phyloP scores from a whole-genome alignment of 92 coral and sea anemone species.

The Phenganax stokvisi region DNA sequence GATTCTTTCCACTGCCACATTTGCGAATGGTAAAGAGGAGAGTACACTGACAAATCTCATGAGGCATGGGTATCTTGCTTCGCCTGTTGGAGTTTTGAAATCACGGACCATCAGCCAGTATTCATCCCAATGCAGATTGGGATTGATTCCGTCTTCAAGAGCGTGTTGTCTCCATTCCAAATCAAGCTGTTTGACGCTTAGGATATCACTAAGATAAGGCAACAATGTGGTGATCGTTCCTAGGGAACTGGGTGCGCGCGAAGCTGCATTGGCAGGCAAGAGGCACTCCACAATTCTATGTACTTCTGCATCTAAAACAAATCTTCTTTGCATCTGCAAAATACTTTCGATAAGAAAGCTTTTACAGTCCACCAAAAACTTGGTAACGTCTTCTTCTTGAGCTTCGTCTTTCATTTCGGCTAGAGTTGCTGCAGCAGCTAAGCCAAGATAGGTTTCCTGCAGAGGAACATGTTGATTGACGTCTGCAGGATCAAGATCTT shows the following conservation, averaged over 20 bases:
- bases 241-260: not conserved
- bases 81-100: conserved; percentile 22
- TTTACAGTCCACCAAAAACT: no score
- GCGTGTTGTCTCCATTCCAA: conserved; percentile 3
- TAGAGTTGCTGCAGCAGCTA: no score
- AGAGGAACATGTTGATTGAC: no score
- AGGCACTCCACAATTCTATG: conserved; percentile 5
- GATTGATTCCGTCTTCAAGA: not conserved
- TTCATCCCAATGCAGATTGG: conserved; percentile 21
- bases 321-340: conserved; percentile 14
- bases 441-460: no score
- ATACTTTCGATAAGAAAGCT: not conserved
- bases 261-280: conserved; percentile 7
- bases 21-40: conserved; percentile 16
- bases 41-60: conserved; percentile 4
- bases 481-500: no score
- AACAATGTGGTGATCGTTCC: not conserved
- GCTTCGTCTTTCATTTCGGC: no score
- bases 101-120: conserved; percentile 13
- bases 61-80: conserved; percentile 13
- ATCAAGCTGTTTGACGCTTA: not conserved
- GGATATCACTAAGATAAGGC: conserved; percentile 2
- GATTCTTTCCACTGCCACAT: conserved; percentile 17
- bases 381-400: no score
- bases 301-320: not conserved